Percentiles rank a stretch among this genome's conserved stretches.
Conservation (phyloP, 2,888 invertebrate species). For the Dermolepida albohirtum region DNA sequence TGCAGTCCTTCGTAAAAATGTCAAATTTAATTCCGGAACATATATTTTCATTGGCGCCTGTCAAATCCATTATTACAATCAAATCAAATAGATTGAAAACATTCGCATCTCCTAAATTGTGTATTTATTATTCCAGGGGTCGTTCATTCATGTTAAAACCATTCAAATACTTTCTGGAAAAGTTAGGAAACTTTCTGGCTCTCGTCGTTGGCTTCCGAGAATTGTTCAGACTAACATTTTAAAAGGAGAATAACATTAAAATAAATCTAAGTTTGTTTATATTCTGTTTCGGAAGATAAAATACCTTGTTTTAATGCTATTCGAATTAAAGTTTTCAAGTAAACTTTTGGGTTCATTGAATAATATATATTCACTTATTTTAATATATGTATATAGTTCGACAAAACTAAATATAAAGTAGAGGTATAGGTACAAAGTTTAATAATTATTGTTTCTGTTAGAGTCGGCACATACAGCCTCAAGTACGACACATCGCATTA, state of each 20-base stretch:
- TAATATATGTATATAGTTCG: no score
- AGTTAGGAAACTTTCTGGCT: not conserved
- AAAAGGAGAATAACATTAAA: not conserved
- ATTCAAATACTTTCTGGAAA: not conserved
- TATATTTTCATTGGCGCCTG: not conserved
- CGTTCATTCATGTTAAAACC: conserved; percentile 4
- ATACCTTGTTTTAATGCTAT: no score
- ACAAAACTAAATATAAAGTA: no score
- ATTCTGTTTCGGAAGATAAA: no score
- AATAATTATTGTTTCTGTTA: no score
- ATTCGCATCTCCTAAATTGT: conserved; percentile 1
- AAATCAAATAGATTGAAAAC: conserved; percentile 14
- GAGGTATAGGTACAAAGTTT: no score
- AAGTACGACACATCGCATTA: no score
- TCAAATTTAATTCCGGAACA: conserved; percentile 1
- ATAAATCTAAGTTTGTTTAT: no score
- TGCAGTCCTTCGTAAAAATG: not conserved
- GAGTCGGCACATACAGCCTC: no score
- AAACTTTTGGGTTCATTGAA: no score
- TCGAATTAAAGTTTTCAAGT: no score
- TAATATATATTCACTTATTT: no score
- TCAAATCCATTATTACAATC: conserved; percentile 5
- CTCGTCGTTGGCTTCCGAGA: conserved; percentile 3
- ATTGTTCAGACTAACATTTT: not conserved
- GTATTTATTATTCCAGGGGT: conserved; percentile 19